These are phyloP conservation scores for Flexamia atlantica DNA, from an alignment of 2,888 invertebrate genomes.

Conservation along the genomic window DNA sequence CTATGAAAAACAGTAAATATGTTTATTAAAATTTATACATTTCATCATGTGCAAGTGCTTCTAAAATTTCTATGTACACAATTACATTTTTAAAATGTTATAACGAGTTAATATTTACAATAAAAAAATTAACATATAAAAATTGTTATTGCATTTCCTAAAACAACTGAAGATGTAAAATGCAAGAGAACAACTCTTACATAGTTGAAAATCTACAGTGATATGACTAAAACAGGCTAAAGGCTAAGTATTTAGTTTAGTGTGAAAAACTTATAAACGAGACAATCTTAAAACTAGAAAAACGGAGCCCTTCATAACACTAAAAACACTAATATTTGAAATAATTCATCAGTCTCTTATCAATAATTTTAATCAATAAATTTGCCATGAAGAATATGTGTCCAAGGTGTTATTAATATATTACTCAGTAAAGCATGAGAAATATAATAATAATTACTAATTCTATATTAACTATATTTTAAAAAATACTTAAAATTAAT, in stretches of 20 bases:
- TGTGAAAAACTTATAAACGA: not conserved
- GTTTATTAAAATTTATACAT: constrained; percentile 30
- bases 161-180: not conserved
- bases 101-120: constrained; percentile 32
- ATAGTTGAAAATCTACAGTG: not conserved
- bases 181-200: not conserved
- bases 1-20: constrained; percentile 10
- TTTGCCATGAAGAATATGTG: not conserved
- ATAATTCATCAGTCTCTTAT: constrained; percentile 2
- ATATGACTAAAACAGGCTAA: constrained; percentile 13
- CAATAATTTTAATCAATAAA: not conserved
- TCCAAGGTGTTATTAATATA: not conserved
- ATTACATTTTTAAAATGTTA: not conserved
- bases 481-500: not conserved
- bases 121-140: not conserved
- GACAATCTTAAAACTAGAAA: not conserved
- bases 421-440: not conserved
- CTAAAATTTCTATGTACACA: not conserved
- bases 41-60: constrained; percentile 5
- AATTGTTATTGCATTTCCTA: not conserved
- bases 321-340: not conserved
- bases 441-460: not conserved
- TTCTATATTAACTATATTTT: not conserved
- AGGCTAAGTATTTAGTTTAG: not conserved
- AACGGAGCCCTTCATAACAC: not conserved